Percentiles rank a stretch among this genome's conserved stretches.
Conservation (phyloP, 2,888 invertebrate genomes). For the Amiota mariae region DNA sequence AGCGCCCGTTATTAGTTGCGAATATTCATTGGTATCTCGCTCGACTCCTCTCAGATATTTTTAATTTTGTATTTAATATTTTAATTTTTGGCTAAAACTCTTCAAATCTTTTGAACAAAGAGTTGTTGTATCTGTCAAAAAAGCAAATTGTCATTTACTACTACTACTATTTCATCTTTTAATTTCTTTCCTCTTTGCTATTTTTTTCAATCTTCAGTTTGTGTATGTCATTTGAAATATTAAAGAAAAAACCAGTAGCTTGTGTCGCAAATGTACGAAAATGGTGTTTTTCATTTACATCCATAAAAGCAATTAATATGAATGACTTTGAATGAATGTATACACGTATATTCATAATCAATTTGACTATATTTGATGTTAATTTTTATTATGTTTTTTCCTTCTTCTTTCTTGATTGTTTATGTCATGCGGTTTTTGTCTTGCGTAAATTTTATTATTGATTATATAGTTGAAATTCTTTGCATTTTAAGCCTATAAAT, state of each 20-base stretch:
- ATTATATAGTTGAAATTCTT: too few species aligned
- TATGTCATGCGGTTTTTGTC: too few species aligned
- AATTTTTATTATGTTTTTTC: background rate
- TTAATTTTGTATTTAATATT: background rate
- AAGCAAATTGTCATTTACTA: background rate
- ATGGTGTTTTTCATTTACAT: background rate
- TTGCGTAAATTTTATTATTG: too few species aligned
- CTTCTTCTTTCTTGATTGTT: too few species aligned
- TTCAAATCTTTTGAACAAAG: background rate
- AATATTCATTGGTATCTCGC: background rate
- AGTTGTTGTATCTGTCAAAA: conserved; percentile 4
- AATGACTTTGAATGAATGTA: background rate
- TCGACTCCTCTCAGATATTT: background rate
- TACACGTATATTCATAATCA: background rate
- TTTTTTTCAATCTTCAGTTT: background rate
- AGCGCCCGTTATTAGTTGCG: background rate
- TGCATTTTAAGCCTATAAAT: too few species aligned
- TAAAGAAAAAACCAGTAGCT: background rate
- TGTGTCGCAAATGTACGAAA: background rate
- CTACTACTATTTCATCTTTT: too few species aligned
- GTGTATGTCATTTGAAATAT: background rate
- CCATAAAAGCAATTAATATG: background rate
- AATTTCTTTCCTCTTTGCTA: background rate
- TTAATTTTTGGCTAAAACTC: background rate
- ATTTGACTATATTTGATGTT: background rate